Conservation (phyloP, 2,797 vertebrate genomes). For the Philypnodon macrostomus region DNA sequence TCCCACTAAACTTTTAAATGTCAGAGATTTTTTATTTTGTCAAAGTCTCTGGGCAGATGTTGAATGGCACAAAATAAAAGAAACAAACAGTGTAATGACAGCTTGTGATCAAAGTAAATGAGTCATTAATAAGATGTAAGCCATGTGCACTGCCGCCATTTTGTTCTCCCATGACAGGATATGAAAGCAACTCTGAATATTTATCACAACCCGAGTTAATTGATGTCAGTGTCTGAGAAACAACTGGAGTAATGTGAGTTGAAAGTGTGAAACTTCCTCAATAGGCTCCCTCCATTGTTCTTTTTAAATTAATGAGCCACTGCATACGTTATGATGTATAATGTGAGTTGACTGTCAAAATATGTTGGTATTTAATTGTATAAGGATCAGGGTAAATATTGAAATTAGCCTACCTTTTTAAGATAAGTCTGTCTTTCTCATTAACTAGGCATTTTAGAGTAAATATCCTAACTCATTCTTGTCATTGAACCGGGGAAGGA, state of each 20-base stretch:
- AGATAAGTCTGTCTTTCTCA: too few species aligned
- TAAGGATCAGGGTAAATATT: too few species aligned
- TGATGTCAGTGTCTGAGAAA: slow-evolving; percentile 56
- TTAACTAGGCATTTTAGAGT: too few species aligned
- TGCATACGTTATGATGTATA: not conserved
- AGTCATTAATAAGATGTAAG: slow-evolving; percentile 66
- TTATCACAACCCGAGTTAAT: slow-evolving; percentile 60
- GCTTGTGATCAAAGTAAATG: slow-evolving; percentile 69
- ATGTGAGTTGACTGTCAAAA: not conserved
- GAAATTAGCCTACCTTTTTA: too few species aligned
- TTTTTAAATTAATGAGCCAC: slow-evolving; percentile 8
- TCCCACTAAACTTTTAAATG: slow-evolving; percentile 12
- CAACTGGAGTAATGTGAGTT: slow-evolving; percentile 30
- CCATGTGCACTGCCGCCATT: slow-evolving; percentile 47
- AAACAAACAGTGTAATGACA: slow-evolving; percentile 60
- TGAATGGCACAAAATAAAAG: slow-evolving; percentile 49
- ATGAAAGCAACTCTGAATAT: slow-evolving; percentile 60
- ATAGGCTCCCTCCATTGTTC: slow-evolving; percentile 15
- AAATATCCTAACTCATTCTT: too few species aligned
- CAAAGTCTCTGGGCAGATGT: slow-evolving; percentile 45
- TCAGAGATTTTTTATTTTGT: slow-evolving; percentile 17
- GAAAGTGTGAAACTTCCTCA: slow-evolving; percentile 37
- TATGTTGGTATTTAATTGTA: too few species aligned
- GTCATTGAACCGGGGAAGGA: too few species aligned
- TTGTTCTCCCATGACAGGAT: slow-evolving; percentile 57